phyloP scores from a whole-genome alignment of 2,888 invertebrate genomes.

The Perizoma affinitatum region DNA sequence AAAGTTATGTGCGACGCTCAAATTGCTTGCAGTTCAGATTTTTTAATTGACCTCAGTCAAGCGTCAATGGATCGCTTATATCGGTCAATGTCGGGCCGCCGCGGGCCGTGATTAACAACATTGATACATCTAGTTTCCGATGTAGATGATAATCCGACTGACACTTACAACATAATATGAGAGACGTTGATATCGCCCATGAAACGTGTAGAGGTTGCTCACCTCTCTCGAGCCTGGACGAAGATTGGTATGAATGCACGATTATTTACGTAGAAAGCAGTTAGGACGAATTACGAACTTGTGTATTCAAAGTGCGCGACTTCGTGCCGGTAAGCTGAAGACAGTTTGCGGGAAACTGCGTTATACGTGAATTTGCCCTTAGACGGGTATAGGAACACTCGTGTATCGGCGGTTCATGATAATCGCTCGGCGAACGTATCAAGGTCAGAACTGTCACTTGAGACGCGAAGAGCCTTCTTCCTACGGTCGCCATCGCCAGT shows the following conservation, averaged over 20 bases:
- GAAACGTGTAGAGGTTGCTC: slow-evolving; percentile 12
- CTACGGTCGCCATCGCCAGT: slow-evolving; percentile 48
- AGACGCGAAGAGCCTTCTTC: slow-evolving; percentile 56
- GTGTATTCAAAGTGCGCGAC: neutral
- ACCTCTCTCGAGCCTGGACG: slow-evolving; percentile 15
- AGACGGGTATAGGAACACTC: slow-evolving; percentile 37
- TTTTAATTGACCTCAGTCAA: slow-evolving; percentile 41
- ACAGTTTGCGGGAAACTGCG: neutral
- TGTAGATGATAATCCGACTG: slow-evolving; percentile 20
- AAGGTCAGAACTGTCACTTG: slow-evolving; percentile 72
- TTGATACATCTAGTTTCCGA: slow-evolving; percentile 40
- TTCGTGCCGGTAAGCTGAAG: neutral
- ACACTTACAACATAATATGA: slow-evolving; percentile 20
- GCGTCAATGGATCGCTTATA: slow-evolving; percentile 39
- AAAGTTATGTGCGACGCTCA: neutral
- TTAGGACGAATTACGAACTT: neutral
- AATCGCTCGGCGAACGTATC: slow-evolving; percentile 52
- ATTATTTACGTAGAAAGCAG: slow-evolving; percentile 33
- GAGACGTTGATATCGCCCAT: slow-evolving; percentile 6
- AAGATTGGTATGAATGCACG: slow-evolving; percentile 30
- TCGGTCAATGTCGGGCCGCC: slow-evolving; percentile 53
- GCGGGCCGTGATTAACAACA: slow-evolving; percentile 39
- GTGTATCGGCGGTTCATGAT: slow-evolving; percentile 47
- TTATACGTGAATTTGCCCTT: slow-evolving; percentile 12
- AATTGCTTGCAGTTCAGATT: slow-evolving; percentile 15